These are phyloP conservation scores for Diceros bicornis DNA, from an alignment of 2,797 vertebrate species.

Conservation along the genomic window DNA sequence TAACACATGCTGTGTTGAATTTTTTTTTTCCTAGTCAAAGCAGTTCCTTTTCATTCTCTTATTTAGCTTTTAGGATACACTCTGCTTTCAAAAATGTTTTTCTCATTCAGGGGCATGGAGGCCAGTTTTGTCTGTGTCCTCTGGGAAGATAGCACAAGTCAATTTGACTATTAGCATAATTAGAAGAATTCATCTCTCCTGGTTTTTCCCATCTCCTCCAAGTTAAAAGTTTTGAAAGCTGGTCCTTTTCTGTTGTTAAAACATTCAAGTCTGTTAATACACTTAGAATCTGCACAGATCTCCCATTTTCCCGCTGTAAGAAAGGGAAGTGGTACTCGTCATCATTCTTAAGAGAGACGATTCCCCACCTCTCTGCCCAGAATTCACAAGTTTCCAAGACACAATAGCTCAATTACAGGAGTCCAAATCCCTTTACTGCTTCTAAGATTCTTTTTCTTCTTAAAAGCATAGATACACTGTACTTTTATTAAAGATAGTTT, in stretches of 20 bases:
- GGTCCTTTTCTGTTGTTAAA: background rate
- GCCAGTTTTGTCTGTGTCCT: background rate
- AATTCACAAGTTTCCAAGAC: background rate
- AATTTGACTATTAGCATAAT: background rate
- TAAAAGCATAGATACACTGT: background rate
- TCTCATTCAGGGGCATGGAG: background rate
- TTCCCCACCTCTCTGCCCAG: background rate
- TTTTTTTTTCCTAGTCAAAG: conserved; percentile 14
- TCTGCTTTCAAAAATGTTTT: conserved; percentile 5
- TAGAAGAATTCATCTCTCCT: background rate
- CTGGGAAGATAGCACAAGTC: background rate
- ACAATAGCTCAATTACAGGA: background rate
- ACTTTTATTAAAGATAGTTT: conserved; percentile 50
- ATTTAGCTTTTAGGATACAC: conserved; percentile 8
- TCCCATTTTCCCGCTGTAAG: background rate
- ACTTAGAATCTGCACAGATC: background rate
- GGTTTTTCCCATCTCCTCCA: background rate
- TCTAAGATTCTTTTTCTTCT: conserved; percentile 17
- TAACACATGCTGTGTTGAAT: background rate
- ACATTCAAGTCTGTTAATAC: background rate
- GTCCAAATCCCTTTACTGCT: background rate
- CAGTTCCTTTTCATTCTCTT: conserved; percentile 35
- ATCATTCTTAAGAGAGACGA: background rate
- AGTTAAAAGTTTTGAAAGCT: conserved; percentile 11
- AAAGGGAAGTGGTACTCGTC: background rate